Percentiles rank a stretch among this genome's conserved stretches.
These are phyloP conservation scores for Agonum fuliginosum DNA, from an alignment of 2,888 invertebrate genomes.

Conservation along the genomic window DNA sequence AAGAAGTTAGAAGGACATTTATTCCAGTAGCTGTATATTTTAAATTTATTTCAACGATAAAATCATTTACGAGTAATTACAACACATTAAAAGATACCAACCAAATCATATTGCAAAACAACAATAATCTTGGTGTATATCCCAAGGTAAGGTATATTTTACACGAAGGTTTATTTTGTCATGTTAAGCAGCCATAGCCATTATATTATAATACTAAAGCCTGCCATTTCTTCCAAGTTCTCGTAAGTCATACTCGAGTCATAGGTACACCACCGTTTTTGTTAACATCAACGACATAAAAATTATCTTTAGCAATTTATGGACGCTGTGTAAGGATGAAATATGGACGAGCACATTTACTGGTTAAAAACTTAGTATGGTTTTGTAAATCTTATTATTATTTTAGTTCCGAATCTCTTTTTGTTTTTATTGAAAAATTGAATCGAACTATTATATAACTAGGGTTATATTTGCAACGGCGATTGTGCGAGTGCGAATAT, in stretches of 20 bases:
- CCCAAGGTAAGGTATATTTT: slow-evolving; percentile 16
- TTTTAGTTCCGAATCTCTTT: too few species aligned
- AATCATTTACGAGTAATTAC: slow-evolving; percentile 20
- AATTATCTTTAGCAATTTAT: neutral
- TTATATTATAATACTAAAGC: neutral
- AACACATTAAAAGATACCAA: slow-evolving; percentile 14
- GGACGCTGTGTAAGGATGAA: neutral
- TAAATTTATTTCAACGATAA: too few species aligned
- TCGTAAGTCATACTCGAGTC: neutral
- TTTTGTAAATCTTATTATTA: too few species aligned
- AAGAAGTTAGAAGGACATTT: too few species aligned
- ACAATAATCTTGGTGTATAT: slow-evolving; percentile 5
- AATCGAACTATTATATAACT: too few species aligned
- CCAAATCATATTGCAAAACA: slow-evolving; percentile 12
- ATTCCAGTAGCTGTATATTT: too few species aligned
- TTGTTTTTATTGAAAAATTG: too few species aligned
- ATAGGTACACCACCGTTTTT: neutral
- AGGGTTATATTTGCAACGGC: too few species aligned
- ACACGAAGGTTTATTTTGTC: slow-evolving; percentile 4
- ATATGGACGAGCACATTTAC: neutral
- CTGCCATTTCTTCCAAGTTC: neutral
- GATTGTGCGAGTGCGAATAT: too few species aligned
- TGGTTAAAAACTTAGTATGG: too few species aligned
- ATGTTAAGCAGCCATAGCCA: slow-evolving; percentile 1
- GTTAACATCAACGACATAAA: neutral